Evolutionary conservation across 2,113 vertebrate species (phyloP).

Genomic region (Tursiops truncatus): DNA sequence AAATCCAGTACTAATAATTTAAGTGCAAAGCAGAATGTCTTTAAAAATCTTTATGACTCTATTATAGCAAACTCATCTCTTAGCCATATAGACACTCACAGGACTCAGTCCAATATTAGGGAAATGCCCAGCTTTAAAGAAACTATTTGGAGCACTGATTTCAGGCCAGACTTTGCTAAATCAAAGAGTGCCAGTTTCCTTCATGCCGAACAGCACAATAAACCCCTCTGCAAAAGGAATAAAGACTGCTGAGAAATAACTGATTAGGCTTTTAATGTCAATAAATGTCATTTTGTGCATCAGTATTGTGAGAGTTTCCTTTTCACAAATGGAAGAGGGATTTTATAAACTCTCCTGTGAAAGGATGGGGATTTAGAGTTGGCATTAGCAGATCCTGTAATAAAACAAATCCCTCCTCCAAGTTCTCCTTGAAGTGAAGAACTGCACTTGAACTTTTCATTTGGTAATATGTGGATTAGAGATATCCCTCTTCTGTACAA

Average conservation of each 20-base stretch:
- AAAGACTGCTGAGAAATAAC: conserved; percentile 52
- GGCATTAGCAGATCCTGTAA: conserved; percentile 38
- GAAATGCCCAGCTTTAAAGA: conserved; percentile 47
- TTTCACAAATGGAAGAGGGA: conserved; percentile 39
- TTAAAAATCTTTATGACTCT: background rate
- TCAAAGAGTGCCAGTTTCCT: conserved; percentile 26
- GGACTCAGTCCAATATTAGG: conserved; percentile 4
- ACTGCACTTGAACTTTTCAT: conserved; percentile 57
- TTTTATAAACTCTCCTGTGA: conserved; percentile 52
- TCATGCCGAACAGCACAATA: conserved; percentile 47
- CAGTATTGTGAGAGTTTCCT: conserved; percentile 31
- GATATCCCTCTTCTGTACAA: background rate
- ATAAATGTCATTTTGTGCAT: conserved; percentile 53
- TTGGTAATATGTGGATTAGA: conserved; percentile 57
- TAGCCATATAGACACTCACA: background rate
- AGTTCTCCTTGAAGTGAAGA: conserved; percentile 58
- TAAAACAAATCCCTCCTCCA: conserved; percentile 64
- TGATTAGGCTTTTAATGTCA: conserved; percentile 64
- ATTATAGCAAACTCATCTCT: background rate
- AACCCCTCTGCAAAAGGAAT: conserved; percentile 32
- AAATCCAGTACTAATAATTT: background rate
- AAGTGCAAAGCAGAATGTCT: background rate
- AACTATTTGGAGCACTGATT: conserved; percentile 38
- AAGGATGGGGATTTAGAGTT: conserved; percentile 51
- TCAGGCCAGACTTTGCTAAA: conserved; percentile 28